phyloP scores from a whole-genome alignment of 2,797 vertebrate species.

The Loris lydekkerianus region DNA sequence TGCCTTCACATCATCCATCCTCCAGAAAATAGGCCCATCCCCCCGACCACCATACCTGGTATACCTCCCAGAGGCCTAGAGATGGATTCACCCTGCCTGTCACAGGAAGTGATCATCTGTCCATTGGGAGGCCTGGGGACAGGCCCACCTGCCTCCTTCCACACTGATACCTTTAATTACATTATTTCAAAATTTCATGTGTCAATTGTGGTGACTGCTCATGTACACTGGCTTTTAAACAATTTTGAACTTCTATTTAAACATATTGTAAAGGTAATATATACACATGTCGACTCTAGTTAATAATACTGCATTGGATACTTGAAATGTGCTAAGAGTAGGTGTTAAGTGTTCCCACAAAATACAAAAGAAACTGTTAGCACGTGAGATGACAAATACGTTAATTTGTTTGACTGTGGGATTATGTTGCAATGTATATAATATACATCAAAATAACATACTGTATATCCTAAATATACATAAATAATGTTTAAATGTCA shows the following conservation, averaged over 20 bases:
- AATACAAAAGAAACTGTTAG: not conserved
- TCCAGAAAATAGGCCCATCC: not conserved
- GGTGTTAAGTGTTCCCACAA: not conserved
- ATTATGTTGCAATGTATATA: not conserved
- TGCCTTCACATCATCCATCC: not conserved
- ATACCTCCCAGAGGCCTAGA: not conserved
- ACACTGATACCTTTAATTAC: not conserved
- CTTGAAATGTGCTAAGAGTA: not conserved
- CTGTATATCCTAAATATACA: not conserved
- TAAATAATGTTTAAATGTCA: not conserved
- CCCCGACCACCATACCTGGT: not conserved
- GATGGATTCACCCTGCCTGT: not conserved
- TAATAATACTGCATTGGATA: not conserved
- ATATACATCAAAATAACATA: not conserved
- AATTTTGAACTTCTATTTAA: not conserved
- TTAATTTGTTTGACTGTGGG: not conserved
- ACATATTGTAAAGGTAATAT: not conserved
- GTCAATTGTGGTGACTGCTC: not conserved
- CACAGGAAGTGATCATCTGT: not conserved
- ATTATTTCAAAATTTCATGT: conserved; percentile 20
- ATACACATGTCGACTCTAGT: not conserved
- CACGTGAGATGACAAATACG: not conserved
- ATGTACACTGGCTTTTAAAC: not conserved
- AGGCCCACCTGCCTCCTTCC: not conserved
- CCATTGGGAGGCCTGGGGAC: too few relatives aligned